These are phyloP conservation scores for Megaceryle maxima DNA, from an alignment of 2,113 vertebrate genomes.

Conservation along the genomic window DNA sequence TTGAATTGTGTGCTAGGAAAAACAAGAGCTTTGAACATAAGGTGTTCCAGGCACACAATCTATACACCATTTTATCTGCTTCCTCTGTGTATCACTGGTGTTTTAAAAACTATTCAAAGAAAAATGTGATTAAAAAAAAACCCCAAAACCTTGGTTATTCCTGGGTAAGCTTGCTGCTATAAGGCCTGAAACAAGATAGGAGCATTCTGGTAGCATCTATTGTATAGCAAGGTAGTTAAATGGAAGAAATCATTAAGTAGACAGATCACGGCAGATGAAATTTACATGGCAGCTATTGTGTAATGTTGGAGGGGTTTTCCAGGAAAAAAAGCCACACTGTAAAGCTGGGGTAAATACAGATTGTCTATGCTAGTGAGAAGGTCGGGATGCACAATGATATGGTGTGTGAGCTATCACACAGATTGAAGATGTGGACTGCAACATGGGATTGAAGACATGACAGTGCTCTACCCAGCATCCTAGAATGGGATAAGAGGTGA, in stretches of 20 bases:
- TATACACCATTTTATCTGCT: neutral
- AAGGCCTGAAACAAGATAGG: neutral
- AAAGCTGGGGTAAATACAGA: neutral
- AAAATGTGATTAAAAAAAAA: neutral
- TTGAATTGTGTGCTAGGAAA: neutral
- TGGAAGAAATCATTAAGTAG: neutral
- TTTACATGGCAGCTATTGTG: neutral
- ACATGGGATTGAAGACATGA: neutral
- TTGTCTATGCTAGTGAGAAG: neutral
- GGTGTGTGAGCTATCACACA: neutral
- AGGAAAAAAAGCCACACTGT: neutral
- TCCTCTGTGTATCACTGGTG: neutral
- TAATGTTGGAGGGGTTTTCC: neutral
- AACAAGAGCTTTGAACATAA: neutral
- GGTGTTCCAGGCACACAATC: neutral
- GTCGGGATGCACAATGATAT: neutral
- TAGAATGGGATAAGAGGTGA: neutral
- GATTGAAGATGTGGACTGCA: neutral
- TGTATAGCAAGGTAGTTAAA: neutral
- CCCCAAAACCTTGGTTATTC: neutral
- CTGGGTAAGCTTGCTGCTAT: neutral
- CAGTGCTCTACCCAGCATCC: neutral
- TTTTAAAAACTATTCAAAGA: neutral
- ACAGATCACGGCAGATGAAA: neutral
- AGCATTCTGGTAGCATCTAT: neutral